Percentiles rank a stretch among this genome's conserved stretches.
Evolutionary conservation across 2,888 invertebrate species (phyloP).

Genomic region (Arrhopalites spinosus): DNA sequence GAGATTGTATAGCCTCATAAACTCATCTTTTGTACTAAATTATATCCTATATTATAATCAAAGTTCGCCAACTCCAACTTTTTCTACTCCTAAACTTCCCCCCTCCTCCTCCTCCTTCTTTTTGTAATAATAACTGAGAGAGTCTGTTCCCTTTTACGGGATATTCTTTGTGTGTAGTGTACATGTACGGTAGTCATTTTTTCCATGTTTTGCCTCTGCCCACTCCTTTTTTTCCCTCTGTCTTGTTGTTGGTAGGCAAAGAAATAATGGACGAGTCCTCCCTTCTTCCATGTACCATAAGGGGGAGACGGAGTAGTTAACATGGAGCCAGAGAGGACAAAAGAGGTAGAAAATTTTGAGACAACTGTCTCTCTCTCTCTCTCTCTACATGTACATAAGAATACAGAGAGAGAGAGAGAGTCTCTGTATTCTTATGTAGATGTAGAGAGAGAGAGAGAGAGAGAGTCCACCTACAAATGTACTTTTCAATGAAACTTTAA

Average conservation of each 20-base stretch:
- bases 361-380: background rate
- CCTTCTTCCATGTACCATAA: background rate
- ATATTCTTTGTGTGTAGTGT: no score
- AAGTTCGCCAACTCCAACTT: conserved; percentile 39
- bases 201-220: background rate
- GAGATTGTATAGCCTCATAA: conserved; percentile 37
- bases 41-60: conserved; percentile 40
- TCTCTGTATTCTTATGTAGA: no score
- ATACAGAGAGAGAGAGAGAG: no score
- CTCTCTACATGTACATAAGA: background rate
- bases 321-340: no score
- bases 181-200: no score
- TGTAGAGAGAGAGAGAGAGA: background rate
- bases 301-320: no score
- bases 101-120: conserved; percentile 28
- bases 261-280: background rate
- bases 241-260: background rate
- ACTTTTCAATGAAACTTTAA: conserved; percentile 27
- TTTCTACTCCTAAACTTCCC: conserved; percentile 31
- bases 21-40: conserved; percentile 42
- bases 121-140: conserved; percentile 31
- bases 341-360: no score
- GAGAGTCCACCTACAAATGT: background rate
- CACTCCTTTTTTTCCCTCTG: background rate
- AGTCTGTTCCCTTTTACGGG: background rate